Base-by-base conservation (phyloP, 2,113 vertebrate species). In the Chiloscyllium plagiosum region DNA sequence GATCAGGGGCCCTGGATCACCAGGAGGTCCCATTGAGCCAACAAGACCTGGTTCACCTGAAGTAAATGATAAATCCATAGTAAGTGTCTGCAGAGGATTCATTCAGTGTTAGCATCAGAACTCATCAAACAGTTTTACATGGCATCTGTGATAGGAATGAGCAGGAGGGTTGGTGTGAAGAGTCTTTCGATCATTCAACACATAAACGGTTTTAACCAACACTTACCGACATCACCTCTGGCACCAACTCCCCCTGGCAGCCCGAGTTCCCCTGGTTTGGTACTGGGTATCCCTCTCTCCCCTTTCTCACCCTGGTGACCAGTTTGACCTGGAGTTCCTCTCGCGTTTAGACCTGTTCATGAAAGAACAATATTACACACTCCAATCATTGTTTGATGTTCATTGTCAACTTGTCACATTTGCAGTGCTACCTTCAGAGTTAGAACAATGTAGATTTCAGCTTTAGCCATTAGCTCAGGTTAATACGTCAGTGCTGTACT, bases 251-350 rank as follows among this genome's bases (percentile, higher is more conserved):
- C 97, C 80, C 99, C 99, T 0, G 89, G 95, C 89, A 96, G 92
- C 80, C 99, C 99, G 2, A 96, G 96, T 47, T 97, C 42, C 37
- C 99, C 99, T 70, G 96, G 93, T 26, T 97, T 96, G 85, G 96
- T 97, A 96, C 98, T 99, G 3, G 98, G 96, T 24, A 98, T 97
- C 96, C 99, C 99, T 0, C 80, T 96, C 7, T 98, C 97, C 96
- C 99, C 99, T 96, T 96, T 98, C 93, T 98, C 97, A 85, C 99
- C 99, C 50, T 96, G 96, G 4, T 12, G 0, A 22, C 99, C 99
- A 1, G 97, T 96, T 2, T 98, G 97, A 0, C 99, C 99, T 20
- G 97, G 96, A 86, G 96, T 96, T 96, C 99, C 99, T 0, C 78
- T 96, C 65, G 50, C 78, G 96, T 99, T 98, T 4, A 96, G 95